phyloP scores from a whole-genome alignment of 2,797 vertebrate genomes.

The Sebastes hopkinsi region DNA sequence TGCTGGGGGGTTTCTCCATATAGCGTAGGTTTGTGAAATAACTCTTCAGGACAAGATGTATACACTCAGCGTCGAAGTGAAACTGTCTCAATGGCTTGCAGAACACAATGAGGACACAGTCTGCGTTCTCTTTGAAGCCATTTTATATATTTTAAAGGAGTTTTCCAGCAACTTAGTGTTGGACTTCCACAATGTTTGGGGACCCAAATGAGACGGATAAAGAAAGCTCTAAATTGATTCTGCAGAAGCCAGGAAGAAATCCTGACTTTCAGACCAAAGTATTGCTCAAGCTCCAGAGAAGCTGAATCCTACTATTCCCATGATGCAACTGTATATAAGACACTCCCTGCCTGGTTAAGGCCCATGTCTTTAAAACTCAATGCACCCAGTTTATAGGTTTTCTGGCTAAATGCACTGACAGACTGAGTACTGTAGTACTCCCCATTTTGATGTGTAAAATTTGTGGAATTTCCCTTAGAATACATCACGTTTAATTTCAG shows the following conservation, averaged over 20 bases:
- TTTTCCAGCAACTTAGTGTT: not conserved
- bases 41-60: not conserved
- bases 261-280: constrained; percentile 6
- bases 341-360: not conserved
- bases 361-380: not conserved
- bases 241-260: not conserved
- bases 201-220: constrained; percentile 17
- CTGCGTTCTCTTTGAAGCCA: not conserved
- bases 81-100: not conserved
- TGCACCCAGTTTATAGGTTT: not conserved
- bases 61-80: not conserved
- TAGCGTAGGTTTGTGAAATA: constrained; percentile 5
- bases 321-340: constrained; percentile 6
- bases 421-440: not conserved
- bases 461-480: not conserved
- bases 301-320: constrained; percentile 17
- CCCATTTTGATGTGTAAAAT: not conserved
- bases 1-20: not conserved
- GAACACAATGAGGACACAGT: not conserved
- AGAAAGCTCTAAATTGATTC: constrained; percentile 25
- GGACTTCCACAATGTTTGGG: constrained; percentile 14
- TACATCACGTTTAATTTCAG: not conserved
- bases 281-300: constrained; percentile 28
- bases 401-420: not conserved
- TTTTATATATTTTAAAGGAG: constrained; percentile 39